These are phyloP conservation scores for Pseudomugil tenellus DNA, from an alignment of 2,797 vertebrate species.

Conservation along the genomic window DNA sequence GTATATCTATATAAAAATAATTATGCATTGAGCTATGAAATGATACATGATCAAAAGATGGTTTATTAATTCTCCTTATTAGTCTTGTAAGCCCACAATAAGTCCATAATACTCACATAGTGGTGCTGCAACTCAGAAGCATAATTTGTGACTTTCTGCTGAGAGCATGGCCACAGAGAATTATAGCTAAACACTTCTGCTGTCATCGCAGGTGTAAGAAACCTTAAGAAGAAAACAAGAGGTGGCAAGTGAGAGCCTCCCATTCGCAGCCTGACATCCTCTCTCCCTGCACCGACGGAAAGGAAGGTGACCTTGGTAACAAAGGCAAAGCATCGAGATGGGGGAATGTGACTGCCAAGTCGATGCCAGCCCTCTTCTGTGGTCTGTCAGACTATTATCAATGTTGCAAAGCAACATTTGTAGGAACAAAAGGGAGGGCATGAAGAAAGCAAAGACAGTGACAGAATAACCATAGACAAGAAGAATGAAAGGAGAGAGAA, in stretches of 20 bases:
- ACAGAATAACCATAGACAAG: constrained; percentile 51
- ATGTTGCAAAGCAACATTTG: constrained; percentile 69
- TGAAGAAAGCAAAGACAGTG: constrained; percentile 45
- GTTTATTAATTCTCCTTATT: neutral
- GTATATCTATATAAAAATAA: neutral
- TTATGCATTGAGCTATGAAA: neutral
- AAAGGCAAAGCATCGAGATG: constrained; percentile 52
- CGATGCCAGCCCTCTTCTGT: constrained; percentile 62
- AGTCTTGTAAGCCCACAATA: neutral
- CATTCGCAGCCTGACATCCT: constrained; percentile 47
- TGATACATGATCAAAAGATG: neutral
- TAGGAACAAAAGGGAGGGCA: constrained; percentile 38
- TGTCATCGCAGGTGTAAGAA: constrained; percentile 24
- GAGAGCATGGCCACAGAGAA: neutral
- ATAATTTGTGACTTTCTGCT: constrained; percentile 7
- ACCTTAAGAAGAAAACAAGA: constrained; percentile 27
- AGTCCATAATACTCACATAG: neutral
- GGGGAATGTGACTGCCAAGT: constrained; percentile 45
- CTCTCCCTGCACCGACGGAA: constrained; percentile 23
- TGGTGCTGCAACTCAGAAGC: neutral
- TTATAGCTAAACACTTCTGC: constrained; percentile 26
- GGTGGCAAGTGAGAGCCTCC: constrained; percentile 55
- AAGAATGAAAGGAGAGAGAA: constrained; percentile 21
- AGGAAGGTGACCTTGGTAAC: constrained; percentile 76
- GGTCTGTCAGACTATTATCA: constrained; percentile 81